These are phyloP conservation scores for Phortica variegata DNA, from an alignment of 1,140 invertebrate genomes.

Conservation along the genomic window DNA sequence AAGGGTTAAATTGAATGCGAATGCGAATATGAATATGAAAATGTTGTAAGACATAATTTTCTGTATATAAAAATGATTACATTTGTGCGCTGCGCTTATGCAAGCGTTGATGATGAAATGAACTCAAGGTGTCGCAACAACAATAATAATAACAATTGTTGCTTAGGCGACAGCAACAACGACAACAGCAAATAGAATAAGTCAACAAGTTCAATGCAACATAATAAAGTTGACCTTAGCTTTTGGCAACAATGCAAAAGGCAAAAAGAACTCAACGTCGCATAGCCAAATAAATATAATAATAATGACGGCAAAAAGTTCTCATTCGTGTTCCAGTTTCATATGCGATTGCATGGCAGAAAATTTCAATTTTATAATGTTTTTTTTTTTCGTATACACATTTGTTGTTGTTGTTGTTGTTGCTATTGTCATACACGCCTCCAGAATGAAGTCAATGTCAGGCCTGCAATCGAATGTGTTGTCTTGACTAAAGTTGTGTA, in stretches of 20 bases:
- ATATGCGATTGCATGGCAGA: conserved; percentile 23
- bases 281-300: conserved; percentile 22
- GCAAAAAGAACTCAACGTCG: too few species aligned
- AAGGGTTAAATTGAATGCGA: too few species aligned
- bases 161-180: neutral
- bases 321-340: conserved; percentile 52
- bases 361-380: conserved; percentile 27
- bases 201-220: conserved; percentile 45
- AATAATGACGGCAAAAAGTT: conserved; percentile 43
- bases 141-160: neutral
- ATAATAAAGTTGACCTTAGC: conserved; percentile 47
- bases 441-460: too few species aligned
- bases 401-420: conserved; percentile 12
- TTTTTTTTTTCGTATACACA: too few species aligned
- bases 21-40: too few species aligned
- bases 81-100: conserved; percentile 14
- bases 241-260: conserved; percentile 1
- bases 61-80: too few species aligned
- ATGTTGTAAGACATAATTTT: too few species aligned
- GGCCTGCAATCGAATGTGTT: too few species aligned
- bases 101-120: conserved; percentile 21
- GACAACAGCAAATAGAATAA: conserved; percentile 2
- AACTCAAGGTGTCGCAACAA: conserved; percentile 22
- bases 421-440: too few species aligned
- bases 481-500: too few species aligned